phyloP scores from a whole-genome alignment of 2,797 vertebrate genomes.

The Catostomus latipinnis region DNA sequence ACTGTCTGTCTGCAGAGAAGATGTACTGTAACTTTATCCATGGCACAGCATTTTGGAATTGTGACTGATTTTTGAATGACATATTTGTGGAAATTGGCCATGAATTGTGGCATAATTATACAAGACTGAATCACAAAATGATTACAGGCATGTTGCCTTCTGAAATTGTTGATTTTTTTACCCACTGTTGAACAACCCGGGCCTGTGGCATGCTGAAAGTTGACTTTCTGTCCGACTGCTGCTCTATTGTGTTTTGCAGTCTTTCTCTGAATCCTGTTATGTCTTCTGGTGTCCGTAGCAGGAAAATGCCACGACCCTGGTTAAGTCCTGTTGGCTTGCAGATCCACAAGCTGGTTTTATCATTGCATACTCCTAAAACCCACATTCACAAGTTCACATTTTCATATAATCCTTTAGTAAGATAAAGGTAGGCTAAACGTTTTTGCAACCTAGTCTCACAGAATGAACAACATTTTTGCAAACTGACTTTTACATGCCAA shows the following conservation, averaged over 20 bases:
- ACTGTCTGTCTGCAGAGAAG: neutral
- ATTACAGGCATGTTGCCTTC: constrained; percentile 1
- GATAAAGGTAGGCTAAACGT: too few species aligned
- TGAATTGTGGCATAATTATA: neutral
- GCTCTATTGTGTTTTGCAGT: constrained; percentile 70
- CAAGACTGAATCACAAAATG: constrained; percentile 7
- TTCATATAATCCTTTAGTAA: too few species aligned
- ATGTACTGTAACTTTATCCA: neutral
- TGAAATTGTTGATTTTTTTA: constrained; percentile 32
- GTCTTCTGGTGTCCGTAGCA: constrained; percentile 80
- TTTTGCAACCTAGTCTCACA: too few species aligned
- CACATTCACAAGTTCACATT: constrained; percentile 1
- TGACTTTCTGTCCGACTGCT: constrained; percentile 57
- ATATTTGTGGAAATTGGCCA: neutral
- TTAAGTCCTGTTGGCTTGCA: constrained; percentile 88
- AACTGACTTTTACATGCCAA: too few species aligned
- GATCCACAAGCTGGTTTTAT: constrained; percentile 83
- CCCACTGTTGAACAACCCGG: constrained; percentile 84
- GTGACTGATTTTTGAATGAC: neutral
- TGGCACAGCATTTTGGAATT: constrained; percentile 5
- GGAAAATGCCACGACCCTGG: constrained; percentile 89
- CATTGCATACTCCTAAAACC: constrained; percentile 60
- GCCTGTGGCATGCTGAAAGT: constrained; percentile 70
- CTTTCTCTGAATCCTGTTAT: constrained; percentile 72
- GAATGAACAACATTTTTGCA: too few species aligned